Percentiles rank a stretch among this genome's conserved stretches.
Evolutionary conservation across 2,113 vertebrate genomes (phyloP).

Genomic region (Ellobius talpinus): DNA sequence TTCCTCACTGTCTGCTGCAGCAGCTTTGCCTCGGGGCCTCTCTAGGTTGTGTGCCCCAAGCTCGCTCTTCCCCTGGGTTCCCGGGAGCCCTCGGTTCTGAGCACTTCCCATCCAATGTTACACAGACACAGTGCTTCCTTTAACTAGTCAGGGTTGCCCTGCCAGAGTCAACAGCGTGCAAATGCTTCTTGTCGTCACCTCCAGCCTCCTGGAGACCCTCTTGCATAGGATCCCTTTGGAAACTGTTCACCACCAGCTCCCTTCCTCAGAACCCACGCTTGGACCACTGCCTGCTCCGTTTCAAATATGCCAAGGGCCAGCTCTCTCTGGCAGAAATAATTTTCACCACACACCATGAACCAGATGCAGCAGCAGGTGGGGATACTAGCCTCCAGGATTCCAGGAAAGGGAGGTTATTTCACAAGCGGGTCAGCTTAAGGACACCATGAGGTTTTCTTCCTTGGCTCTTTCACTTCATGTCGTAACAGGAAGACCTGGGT

Average conservation of each 20-base stretch:
- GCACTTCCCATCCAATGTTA: neutral
- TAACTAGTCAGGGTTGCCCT: neutral
- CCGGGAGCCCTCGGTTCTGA: neutral
- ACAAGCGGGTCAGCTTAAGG: neutral
- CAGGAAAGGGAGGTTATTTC: neutral
- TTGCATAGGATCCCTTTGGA: neutral
- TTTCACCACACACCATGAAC: neutral
- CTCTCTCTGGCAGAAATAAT: neutral
- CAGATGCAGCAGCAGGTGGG: neutral
- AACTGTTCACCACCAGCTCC: neutral
- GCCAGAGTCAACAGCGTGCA: neutral
- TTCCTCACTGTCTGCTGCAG: neutral
- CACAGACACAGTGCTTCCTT: neutral
- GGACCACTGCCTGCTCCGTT: neutral
- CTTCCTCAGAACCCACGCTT: neutral
- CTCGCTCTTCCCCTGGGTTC: neutral
- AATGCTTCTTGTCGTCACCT: neutral
- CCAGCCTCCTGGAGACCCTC: neutral
- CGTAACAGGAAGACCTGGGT: neutral
- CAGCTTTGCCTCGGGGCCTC: neutral
- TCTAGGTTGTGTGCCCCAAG: too few species aligned
- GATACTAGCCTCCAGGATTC: neutral
- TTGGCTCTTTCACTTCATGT: neutral
- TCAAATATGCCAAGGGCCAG: neutral
- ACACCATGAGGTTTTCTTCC: neutral